Evolutionary conservation across 2,797 vertebrate genomes (phyloP).

Genomic region (Xenopus petersii): DNA sequence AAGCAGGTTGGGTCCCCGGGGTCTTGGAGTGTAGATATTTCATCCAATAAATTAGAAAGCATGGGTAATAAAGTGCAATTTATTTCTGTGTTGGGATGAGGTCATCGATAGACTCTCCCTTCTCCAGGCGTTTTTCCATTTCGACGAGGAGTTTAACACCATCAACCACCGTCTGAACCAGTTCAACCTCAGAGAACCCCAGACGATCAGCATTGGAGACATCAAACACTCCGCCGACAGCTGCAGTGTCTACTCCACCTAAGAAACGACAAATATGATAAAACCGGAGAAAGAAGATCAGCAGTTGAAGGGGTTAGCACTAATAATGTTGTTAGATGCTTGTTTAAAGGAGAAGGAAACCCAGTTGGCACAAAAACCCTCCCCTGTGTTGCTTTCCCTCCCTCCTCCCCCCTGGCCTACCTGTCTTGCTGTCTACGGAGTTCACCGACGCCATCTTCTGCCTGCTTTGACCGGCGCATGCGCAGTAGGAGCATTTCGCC

Average conservation of each 20-base stretch:
- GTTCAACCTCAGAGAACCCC: slow-evolving; percentile 93
- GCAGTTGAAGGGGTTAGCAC: too few relatives aligned
- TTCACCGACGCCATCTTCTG: too few relatives aligned
- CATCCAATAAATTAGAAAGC: slow-evolving; percentile 72
- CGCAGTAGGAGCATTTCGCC: too few relatives aligned
- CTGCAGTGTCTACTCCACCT: slow-evolving; percentile 96
- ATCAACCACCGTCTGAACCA: slow-evolving; percentile 94
- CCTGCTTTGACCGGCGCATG: too few relatives aligned
- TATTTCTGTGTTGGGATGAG: slow-evolving; percentile 90
- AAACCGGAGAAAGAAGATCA: too few relatives aligned
- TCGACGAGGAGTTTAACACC: slow-evolving; percentile 87
- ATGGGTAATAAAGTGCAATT: slow-evolving; percentile 59
- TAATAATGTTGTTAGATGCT: too few relatives aligned
- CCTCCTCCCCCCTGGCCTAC: too few relatives aligned
- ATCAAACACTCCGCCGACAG: slow-evolving; percentile 90
- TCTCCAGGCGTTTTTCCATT: slow-evolving; percentile 93
- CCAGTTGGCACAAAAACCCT: too few relatives aligned
- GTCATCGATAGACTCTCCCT: slow-evolving; percentile 80
- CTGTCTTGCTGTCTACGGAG: too few relatives aligned
- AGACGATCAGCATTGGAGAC: slow-evolving; percentile 91
- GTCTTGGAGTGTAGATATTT: slow-evolving; percentile 59
- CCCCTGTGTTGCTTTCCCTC: too few relatives aligned
- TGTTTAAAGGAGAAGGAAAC: too few relatives aligned
- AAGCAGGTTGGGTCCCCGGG: slow-evolving; percentile 64
- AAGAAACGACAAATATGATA: slow-evolving; percentile 11